These are phyloP conservation scores for Pitangus sulphuratus DNA, from an alignment of 2,797 vertebrate genomes.

Conservation along the genomic window DNA sequence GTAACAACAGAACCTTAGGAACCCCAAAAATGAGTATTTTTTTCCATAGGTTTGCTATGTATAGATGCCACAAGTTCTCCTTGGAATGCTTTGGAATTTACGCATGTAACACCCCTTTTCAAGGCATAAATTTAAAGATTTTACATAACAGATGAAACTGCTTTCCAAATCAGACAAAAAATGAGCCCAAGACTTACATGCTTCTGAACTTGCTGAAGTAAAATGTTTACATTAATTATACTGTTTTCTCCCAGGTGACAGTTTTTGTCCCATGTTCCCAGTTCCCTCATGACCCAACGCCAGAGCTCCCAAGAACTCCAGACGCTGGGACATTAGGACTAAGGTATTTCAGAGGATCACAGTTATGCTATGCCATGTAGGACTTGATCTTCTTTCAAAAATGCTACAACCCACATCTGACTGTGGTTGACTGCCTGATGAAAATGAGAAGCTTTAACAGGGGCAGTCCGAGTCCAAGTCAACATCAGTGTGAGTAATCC, in stretches of 20 bases:
- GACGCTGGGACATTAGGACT: rapidly evolving
- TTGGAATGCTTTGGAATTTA: neutral
- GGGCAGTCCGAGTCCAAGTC: neutral
- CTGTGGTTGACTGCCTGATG: neutral
- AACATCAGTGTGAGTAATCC: neutral
- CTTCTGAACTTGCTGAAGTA: neutral
- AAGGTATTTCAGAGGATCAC: neutral
- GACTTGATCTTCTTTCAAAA: neutral
- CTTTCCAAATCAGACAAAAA: neutral
- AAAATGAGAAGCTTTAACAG: neutral
- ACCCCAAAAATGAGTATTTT: neutral
- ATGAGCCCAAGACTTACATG: neutral
- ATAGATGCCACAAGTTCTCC: neutral
- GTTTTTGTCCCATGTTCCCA: neutral
- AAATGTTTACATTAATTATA: rapidly evolving
- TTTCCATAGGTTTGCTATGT: neutral
- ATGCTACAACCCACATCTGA: neutral
- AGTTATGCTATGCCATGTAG: rapidly evolving
- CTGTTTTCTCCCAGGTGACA: neutral
- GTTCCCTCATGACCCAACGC: neutral
- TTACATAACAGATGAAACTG: neutral
- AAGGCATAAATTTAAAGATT: constrained; percentile 1
- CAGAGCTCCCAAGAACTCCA: neutral
- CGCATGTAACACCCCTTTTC: neutral
- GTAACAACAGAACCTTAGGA: neutral